Percentiles rank a stretch among this genome's conserved stretches.
Evolutionary conservation across 1,140 invertebrate species (phyloP).

Genomic region (Drosophila lacertosa): DNA sequence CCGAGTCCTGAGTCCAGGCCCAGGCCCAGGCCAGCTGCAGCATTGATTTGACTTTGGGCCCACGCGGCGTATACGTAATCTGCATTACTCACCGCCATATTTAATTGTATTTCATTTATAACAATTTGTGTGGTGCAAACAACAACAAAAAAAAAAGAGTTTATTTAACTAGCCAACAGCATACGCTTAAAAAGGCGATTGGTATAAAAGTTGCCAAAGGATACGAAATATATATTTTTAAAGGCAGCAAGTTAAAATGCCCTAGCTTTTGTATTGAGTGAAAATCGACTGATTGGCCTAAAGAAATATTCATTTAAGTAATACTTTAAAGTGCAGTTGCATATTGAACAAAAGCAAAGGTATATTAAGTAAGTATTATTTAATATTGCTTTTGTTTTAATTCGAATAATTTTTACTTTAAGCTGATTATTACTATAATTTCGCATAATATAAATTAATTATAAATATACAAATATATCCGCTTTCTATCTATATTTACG

Average conservation of each 20-base stretch:
- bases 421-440: too few relatives aligned
- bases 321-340: too few relatives aligned
- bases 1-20: too few relatives aligned
- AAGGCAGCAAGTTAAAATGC: neutral
- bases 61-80: constrained; percentile 74
- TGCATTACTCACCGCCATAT: constrained; percentile 60
- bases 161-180: neutral
- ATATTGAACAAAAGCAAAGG: too few relatives aligned
- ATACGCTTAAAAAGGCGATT: neutral
- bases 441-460: too few relatives aligned
- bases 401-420: too few relatives aligned
- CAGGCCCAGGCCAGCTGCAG: constrained; percentile 9
- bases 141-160: constrained; percentile 5
- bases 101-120: constrained; percentile 83
- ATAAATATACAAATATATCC: too few relatives aligned
- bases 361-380: too few relatives aligned
- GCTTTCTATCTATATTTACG: too few relatives aligned
- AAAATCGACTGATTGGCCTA: too few relatives aligned
- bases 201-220: neutral
- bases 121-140: constrained; percentile 63
- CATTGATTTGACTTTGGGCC: constrained; percentile 56
- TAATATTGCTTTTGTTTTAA: too few relatives aligned
- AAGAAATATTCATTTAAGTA: too few relatives aligned
- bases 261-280: neutral
- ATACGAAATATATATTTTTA: neutral